Conservation (phyloP, 2,797 vertebrate genomes). For the Cynopterus sphinx region DNA sequence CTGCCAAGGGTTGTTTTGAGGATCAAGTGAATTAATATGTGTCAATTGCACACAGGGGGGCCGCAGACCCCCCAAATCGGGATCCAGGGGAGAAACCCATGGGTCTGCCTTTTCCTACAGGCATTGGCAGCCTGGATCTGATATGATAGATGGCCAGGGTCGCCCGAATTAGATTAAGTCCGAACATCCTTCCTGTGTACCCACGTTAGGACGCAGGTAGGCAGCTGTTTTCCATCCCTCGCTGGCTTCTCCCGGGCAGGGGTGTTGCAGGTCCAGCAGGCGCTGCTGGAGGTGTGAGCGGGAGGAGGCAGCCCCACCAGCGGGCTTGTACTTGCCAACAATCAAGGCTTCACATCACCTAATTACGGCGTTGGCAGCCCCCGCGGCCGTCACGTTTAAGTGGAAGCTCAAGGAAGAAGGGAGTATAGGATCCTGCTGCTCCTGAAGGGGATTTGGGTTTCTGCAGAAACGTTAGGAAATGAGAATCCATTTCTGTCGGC, state of each 20-base stretch:
- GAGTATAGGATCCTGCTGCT: rapidly evolving
- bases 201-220: neutral
- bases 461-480: neutral
- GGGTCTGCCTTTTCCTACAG: rapidly evolving
- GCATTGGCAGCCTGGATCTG: neutral
- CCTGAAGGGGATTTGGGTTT: neutral
- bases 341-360: neutral
- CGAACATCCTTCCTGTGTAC: conserved; percentile 6
- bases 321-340: neutral
- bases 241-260: neutral
- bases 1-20: neutral
- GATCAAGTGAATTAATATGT: neutral
- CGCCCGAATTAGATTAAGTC: conserved; percentile 54
- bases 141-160: neutral
- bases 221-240: neutral
- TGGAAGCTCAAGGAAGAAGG: neutral
- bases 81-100: rapidly evolving
- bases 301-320: rapidly evolving
- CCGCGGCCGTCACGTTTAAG: rapidly evolving
- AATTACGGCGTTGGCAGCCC: neutral
- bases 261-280: neutral
- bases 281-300: neutral
- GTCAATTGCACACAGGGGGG: neutral
- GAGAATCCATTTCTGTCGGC: neutral
- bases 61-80: no score